Percentiles rank a stretch among this genome's conserved stretches.
Evolutionary conservation across 2,888 invertebrate species (phyloP).

Genomic region (Drosophila limbata): DNA sequence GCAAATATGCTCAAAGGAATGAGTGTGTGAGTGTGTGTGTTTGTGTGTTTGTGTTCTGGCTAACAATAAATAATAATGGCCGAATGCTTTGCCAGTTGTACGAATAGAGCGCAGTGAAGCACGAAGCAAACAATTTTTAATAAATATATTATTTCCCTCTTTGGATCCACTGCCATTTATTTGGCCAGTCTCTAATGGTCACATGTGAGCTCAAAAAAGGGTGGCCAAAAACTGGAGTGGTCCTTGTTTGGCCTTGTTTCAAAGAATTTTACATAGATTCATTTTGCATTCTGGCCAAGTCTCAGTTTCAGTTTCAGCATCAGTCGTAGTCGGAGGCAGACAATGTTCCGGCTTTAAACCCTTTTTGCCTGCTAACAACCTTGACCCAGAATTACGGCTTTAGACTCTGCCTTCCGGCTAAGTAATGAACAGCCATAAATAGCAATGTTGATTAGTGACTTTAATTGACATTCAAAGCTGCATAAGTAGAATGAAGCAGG

Average conservation of each 20-base stretch:
- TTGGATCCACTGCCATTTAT: slow-evolving; percentile 22
- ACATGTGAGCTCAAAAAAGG: slow-evolving; percentile 16
- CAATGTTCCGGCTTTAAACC: slow-evolving; percentile 26
- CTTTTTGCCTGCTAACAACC: slow-evolving; percentile 34
- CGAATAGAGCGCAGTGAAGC: slow-evolving; percentile 55
- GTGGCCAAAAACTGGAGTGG: background rate
- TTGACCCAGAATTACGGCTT: slow-evolving; percentile 56
- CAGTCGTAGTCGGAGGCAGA: slow-evolving; percentile 24
- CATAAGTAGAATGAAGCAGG: slow-evolving; percentile 9
- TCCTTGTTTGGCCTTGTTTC: slow-evolving; percentile 26
- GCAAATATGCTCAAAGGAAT: slow-evolving; percentile 20
- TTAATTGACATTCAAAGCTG: slow-evolving; percentile 58
- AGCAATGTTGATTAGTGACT: slow-evolving; percentile 61
- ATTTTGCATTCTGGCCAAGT: slow-evolving; percentile 44
- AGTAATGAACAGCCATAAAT: slow-evolving; percentile 48
- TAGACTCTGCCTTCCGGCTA: slow-evolving; percentile 31
- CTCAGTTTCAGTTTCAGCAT: slow-evolving; percentile 3
- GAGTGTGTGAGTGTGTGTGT: background rate
- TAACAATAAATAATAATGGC: slow-evolving; percentile 64
- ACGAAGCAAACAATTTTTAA: slow-evolving; percentile 67
- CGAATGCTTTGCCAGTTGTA: slow-evolving; percentile 32
- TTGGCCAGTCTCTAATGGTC: slow-evolving; percentile 41
- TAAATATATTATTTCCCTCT: slow-evolving; percentile 69
- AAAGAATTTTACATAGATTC: slow-evolving; percentile 55
- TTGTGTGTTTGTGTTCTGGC: slow-evolving; percentile 10